A percentile compares a stretch with the other conserved stretches of the same genome.
phyloP scores from a whole-genome alignment of 2,888 invertebrate genomes.

The Tyria jacobaeae region DNA sequence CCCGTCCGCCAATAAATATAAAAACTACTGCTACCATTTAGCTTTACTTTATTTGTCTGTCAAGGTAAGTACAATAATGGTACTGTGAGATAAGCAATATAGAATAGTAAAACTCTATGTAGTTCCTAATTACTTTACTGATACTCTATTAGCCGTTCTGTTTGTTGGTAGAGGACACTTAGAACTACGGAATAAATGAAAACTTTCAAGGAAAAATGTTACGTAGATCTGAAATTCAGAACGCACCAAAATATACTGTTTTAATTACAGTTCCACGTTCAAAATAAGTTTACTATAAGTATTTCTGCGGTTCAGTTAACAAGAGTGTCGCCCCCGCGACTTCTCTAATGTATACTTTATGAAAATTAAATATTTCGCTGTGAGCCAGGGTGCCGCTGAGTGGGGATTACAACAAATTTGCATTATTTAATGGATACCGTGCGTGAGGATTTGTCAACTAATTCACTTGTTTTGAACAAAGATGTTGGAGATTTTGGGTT shows the following conservation, averaged over 20 bases:
- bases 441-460: constrained; percentile 83
- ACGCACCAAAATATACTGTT: constrained; percentile 18
- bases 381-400: constrained; percentile 66
- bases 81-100: too few relatives aligned
- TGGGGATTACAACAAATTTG: constrained; percentile 85
- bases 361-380: constrained; percentile 86
- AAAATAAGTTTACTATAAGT: constrained; percentile 45
- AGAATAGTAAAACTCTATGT: too few relatives aligned
- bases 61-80: not conserved
- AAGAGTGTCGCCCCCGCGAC: constrained; percentile 56
- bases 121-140: too few relatives aligned
- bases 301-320: constrained; percentile 51
- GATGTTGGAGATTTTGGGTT: constrained; percentile 40
- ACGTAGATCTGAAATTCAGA: not conserved
- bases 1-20: not conserved
- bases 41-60: not conserved
- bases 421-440: constrained; percentile 84
- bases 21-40: not conserved
- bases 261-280: constrained; percentile 38
- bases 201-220: not conserved
- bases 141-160: too few relatives aligned
- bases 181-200: too few relatives aligned
- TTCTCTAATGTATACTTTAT: constrained; percentile 83
- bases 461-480: constrained; percentile 65
- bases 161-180: too few relatives aligned